Evolutionary conservation across 2,888 invertebrate genomes (phyloP).

Genomic region (Hydrotaea diabolus): DNA sequence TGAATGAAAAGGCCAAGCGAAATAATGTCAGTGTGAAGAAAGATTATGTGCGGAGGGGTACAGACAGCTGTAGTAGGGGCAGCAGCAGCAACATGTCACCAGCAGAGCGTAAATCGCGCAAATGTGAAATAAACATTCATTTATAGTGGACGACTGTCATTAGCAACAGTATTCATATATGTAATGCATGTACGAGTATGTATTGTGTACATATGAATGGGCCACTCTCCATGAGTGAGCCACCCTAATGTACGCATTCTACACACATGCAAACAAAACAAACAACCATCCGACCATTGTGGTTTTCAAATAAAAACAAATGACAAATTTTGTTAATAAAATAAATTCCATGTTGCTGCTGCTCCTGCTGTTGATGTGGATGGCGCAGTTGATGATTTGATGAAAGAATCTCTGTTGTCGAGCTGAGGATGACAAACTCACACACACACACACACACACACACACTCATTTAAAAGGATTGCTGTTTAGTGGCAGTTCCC

Average conservation of each 20-base stretch:
- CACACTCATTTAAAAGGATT: not conserved
- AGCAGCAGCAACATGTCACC: slow-evolving; percentile 37
- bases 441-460: too few species aligned
- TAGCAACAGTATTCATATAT: slow-evolving; percentile 4
- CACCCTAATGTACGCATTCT: not conserved
- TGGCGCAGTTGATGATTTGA: not conserved
- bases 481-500: not conserved
- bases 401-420: not conserved
- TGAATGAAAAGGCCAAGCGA: not conserved
- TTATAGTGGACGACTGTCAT: slow-evolving; percentile 18
- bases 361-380: not conserved
- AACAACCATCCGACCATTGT: not conserved
- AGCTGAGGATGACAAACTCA: not conserved
- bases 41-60: not conserved
- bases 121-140: slow-evolving; percentile 34
- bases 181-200: not conserved
- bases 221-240: not conserved
- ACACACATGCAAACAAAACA: too few species aligned
- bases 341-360: not conserved
- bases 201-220: not conserved
- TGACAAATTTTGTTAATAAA: not conserved
- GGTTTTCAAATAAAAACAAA: slow-evolving; percentile 12
- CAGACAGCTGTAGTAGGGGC: not conserved
- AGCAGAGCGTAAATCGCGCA: slow-evolving; percentile 50
- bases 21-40: not conserved